phyloP scores from a whole-genome alignment of 2,888 invertebrate species.

The Gymnosoma rotundatum region DNA sequence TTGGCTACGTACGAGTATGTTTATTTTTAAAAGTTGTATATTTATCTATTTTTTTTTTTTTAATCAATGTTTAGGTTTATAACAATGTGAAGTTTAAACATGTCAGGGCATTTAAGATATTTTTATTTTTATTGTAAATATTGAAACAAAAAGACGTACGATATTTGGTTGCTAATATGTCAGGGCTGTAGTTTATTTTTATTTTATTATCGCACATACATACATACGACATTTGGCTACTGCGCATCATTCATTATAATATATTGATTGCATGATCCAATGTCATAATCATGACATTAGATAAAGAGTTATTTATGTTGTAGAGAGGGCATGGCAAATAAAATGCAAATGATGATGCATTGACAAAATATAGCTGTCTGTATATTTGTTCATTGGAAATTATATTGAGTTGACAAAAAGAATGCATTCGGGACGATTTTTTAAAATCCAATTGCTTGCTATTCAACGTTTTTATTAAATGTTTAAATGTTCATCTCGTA shows the following conservation, averaged over 20 bases:
- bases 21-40: not conserved
- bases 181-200: constrained; percentile 61
- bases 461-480: too few species aligned
- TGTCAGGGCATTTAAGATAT: constrained; percentile 61
- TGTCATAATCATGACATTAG: constrained; percentile 56
- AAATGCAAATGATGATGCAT: constrained; percentile 30
- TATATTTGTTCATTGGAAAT: not conserved
- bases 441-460: too few species aligned
- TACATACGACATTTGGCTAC: constrained; percentile 32
- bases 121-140: constrained; percentile 21
- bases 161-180: constrained; percentile 48
- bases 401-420: not conserved
- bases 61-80: constrained; percentile 50
- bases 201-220: constrained; percentile 34
- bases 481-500: too few species aligned
- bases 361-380: constrained; percentile 2
- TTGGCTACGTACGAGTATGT: not conserved
- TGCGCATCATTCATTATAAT: constrained; percentile 51
- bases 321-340: constrained; percentile 10
- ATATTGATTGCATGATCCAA: constrained; percentile 60
- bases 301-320: constrained; percentile 47
- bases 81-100: constrained; percentile 62
- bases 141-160: not conserved
- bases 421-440: too few species aligned
- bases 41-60: constrained; percentile 16